phyloP scores from a whole-genome alignment of 2,888 invertebrate genomes.

The Fissipunctia ypsillon region DNA sequence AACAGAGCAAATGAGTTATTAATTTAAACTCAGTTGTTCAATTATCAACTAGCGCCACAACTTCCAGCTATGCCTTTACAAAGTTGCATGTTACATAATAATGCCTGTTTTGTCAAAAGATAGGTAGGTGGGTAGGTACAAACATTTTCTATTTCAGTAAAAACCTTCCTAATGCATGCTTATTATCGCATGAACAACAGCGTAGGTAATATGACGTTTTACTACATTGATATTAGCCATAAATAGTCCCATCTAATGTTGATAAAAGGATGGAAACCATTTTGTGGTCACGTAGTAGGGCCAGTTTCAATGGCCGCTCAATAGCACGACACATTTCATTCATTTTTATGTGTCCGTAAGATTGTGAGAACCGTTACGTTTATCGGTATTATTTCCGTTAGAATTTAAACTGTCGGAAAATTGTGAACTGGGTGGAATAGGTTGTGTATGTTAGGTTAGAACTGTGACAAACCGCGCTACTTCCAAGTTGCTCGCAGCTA shows the following conservation, averaged over 20 bases:
- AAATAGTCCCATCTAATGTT: slow-evolving; percentile 2
- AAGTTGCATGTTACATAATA: neutral
- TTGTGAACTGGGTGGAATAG: too few species aligned
- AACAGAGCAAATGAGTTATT: neutral
- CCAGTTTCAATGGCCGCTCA: neutral
- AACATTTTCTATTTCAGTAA: neutral
- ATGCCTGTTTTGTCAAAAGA: neutral
- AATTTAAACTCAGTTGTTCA: neutral
- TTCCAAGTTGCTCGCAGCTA: too few species aligned
- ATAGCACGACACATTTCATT: too few species aligned
- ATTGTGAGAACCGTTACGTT: too few species aligned
- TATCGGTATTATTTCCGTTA: too few species aligned
- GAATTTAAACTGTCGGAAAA: too few species aligned
- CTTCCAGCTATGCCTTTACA: neutral
- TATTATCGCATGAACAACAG: slow-evolving; percentile 8
- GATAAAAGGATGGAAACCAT: neutral
- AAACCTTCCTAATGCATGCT: slow-evolving; percentile 16
- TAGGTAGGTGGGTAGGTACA: too few species aligned
- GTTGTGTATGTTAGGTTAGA: too few species aligned
- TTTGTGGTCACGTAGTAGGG: slow-evolving; percentile 1
- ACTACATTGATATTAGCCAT: neutral
- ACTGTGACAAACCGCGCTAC: too few species aligned
- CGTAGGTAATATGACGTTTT: neutral
- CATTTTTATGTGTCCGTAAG: too few species aligned
- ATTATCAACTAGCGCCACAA: neutral